These are phyloP conservation scores for Drosophila tripunctata DNA, from an alignment of 2,888 invertebrate species.

Conservation along the genomic window DNA sequence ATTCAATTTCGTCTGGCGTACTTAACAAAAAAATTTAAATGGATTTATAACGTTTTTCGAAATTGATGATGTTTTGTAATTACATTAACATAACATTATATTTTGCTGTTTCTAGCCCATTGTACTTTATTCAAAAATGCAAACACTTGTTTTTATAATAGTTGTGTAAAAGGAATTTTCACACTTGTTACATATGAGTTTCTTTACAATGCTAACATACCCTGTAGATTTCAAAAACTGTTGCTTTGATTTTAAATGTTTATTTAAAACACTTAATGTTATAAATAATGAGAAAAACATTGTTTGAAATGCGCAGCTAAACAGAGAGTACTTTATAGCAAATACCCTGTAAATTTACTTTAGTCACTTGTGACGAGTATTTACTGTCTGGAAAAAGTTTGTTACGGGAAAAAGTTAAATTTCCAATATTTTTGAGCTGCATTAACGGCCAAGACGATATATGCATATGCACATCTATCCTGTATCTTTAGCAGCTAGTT, in stretches of 20 bases:
- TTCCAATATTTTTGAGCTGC: background rate
- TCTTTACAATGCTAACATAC: background rate
- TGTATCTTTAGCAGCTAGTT: too few relatives aligned
- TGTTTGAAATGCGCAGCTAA: background rate
- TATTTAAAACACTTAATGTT: background rate
- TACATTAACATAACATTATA: conserved; percentile 84
- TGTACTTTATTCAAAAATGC: conserved; percentile 37
- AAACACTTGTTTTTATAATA: conserved; percentile 42
- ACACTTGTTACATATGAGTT: background rate
- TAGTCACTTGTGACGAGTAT: too few relatives aligned
- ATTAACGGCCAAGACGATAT: too few relatives aligned
- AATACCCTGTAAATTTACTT: background rate
- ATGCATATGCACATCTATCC: too few relatives aligned
- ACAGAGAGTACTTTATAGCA: background rate
- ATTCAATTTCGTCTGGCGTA: conserved; percentile 80
- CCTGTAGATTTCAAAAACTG: background rate
- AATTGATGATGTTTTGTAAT: conserved; percentile 82
- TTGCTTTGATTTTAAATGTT: background rate
- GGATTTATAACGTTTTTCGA: conserved; percentile 65
- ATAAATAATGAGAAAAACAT: background rate
- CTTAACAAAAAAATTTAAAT: conserved; percentile 68
- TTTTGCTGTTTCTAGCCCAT: conserved; percentile 32
- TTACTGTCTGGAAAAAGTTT: too few relatives aligned
- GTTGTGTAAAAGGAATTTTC: background rate
- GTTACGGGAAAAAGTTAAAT: background rate